phyloP scores from a whole-genome alignment of 2,888 invertebrate species.

The Xanthia icteritia region DNA sequence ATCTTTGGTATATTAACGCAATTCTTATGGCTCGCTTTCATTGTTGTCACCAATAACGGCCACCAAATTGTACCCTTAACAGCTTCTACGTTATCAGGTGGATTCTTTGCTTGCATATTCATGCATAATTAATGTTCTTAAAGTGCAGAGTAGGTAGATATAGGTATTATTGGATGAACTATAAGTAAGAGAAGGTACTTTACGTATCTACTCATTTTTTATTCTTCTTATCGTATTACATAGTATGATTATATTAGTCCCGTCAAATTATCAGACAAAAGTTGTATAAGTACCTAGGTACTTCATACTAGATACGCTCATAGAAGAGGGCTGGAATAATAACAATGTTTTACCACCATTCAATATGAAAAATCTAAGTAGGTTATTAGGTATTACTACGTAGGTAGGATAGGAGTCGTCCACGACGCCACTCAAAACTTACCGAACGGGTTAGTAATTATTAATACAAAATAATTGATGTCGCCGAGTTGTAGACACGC shows the following conservation, averaged over 20 bases:
- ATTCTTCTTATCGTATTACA: background rate
- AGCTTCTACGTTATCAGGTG: constrained; percentile 20
- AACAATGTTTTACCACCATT: background rate
- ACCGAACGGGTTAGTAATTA: no score
- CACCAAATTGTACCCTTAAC: constrained; percentile 24
- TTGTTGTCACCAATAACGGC: constrained; percentile 30
- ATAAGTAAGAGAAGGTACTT: background rate
- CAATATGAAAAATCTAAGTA: background rate
- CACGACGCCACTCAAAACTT: no score
- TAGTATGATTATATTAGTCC: background rate
- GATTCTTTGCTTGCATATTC: constrained; percentile 31
- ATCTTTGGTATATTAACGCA: background rate
- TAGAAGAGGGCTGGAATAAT: background rate
- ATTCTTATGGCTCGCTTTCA: constrained; percentile 7
- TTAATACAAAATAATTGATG: background rate
- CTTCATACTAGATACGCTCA: background rate
- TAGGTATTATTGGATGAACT: no score
- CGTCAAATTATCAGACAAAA: no score
- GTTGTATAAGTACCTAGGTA: background rate
- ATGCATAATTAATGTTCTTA: no score
- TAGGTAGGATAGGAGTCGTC: no score
- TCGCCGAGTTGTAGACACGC: no score
- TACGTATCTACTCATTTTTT: background rate
- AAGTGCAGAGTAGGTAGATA: no score
- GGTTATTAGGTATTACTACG: no score